Conservation (phyloP, 2,888 invertebrate species). For the Eupithecia subumbrata region DNA sequence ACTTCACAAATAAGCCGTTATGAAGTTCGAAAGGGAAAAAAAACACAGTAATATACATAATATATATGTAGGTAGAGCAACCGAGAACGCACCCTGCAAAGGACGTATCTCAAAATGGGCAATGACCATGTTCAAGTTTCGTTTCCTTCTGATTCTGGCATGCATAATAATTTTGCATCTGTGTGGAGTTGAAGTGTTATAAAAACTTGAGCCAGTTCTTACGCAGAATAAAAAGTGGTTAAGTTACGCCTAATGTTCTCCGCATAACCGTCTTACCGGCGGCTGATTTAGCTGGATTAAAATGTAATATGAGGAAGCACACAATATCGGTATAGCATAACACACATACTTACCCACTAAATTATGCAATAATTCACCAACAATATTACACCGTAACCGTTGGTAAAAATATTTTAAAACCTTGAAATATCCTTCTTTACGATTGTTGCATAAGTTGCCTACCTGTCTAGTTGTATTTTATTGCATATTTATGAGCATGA, state of each 20-base stretch:
- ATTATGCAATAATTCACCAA: background rate
- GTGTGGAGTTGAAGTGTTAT: constrained; percentile 7
- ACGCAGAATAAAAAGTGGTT: constrained; percentile 10
- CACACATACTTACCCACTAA: background rate
- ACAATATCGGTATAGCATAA: background rate
- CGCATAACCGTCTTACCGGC: constrained; percentile 15
- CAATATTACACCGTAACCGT: background rate
- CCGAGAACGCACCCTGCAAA: constrained; percentile 42
- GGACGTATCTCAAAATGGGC: constrained; percentile 46
- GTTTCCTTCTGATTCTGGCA: constrained; percentile 24
- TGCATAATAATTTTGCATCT: constrained; percentile 26
- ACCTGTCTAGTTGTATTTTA: background rate
- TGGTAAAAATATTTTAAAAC: constrained; percentile 6
- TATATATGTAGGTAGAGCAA: background rate
- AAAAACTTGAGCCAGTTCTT: constrained; percentile 17
- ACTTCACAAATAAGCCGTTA: no score
- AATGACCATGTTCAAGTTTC: constrained; percentile 38
- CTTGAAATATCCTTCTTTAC: constrained; percentile 14
- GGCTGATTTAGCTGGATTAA: constrained; percentile 17
- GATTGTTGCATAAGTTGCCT: constrained; percentile 1
- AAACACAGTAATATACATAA: background rate
- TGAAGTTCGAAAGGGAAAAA: constrained; percentile 5
- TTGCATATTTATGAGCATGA: constrained; percentile 7
- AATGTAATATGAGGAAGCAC: constrained; percentile 18
- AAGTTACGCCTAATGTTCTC: constrained; percentile 10